Evolutionary conservation across 2,888 invertebrate species (phyloP).

Genomic region (Dexiosoma caninum): DNA sequence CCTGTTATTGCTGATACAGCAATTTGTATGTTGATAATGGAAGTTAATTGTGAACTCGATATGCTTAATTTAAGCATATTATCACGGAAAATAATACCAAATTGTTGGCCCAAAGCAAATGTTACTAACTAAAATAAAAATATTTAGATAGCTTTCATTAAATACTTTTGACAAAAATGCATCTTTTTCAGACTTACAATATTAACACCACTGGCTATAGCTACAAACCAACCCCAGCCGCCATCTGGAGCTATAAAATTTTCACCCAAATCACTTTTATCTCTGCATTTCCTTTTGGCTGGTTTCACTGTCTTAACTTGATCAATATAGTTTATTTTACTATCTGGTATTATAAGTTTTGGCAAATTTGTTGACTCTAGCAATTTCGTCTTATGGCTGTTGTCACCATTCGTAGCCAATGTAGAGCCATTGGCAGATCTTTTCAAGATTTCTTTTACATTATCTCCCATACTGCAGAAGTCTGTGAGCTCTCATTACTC

Average conservation of each 20-base stretch:
- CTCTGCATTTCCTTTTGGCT: conserved; percentile 71
- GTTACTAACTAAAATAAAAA: conserved; percentile 81
- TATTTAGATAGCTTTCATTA: background rate
- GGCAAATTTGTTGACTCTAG: conserved; percentile 23
- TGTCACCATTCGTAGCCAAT: background rate
- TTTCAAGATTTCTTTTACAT: conserved; percentile 8
- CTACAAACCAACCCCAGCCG: conserved; percentile 86
- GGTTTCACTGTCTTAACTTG: conserved; percentile 18
- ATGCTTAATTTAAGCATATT: conserved; percentile 81
- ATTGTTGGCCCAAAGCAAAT: conserved; percentile 84
- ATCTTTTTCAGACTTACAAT: conserved; percentile 84
- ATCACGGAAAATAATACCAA: conserved; percentile 84
- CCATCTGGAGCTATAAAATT: conserved; percentile 86
- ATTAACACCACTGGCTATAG: conserved; percentile 84
- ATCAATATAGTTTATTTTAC: conserved; percentile 49
- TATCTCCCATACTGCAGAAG: conserved; percentile 44
- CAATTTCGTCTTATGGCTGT: background rate
- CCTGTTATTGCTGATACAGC: conserved; percentile 85
- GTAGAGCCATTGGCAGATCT: background rate
- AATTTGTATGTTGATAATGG: conserved; percentile 85
- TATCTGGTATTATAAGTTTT: conserved; percentile 61
- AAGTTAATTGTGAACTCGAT: conserved; percentile 83
- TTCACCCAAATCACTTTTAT: conserved; percentile 77
- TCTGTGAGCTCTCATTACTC: conserved; percentile 41
- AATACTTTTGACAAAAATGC: background rate